A percentile compares a stretch with the other conserved stretches of the same genome.
These are phyloP conservation scores for Odocoileus virginianus DNA, from an alignment of 2,113 vertebrate species.

Conservation along the genomic window DNA sequence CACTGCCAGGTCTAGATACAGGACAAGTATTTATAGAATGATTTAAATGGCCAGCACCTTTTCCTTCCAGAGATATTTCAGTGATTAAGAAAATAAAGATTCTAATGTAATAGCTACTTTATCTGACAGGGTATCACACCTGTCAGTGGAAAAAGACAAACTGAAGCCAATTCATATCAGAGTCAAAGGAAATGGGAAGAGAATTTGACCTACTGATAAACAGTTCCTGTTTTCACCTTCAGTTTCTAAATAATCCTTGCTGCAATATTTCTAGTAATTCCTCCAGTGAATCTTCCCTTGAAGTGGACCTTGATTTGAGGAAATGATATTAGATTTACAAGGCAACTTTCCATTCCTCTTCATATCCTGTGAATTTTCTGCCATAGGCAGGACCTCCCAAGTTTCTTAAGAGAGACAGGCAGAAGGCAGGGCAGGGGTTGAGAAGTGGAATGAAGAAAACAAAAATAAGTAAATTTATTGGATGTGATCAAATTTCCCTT, in stretches of 20 bases:
- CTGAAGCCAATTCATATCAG: background rate
- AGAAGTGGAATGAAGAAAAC: background rate
- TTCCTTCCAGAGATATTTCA: background rate
- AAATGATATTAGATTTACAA: constrained; percentile 25
- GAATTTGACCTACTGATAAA: background rate
- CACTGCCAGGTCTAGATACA: background rate
- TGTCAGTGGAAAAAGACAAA: background rate
- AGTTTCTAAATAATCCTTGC: constrained; percentile 46
- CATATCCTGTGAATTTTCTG: background rate
- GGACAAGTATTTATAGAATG: background rate
- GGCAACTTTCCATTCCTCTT: constrained; percentile 9
- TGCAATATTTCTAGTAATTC: constrained; percentile 28
- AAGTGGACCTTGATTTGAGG: constrained; percentile 31
- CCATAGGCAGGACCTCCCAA: background rate
- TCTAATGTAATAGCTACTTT: background rate
- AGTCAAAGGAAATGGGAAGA: constrained; percentile 24
- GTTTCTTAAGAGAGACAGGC: background rate
- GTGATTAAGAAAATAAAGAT: constrained; percentile 7
- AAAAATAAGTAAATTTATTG: background rate
- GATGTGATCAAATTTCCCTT: background rate
- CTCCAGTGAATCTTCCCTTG: background rate
- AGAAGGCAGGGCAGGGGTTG: background rate
- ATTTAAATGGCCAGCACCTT: background rate
- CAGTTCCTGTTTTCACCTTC: constrained; percentile 15
- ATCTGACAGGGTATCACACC: background rate